phyloP scores from a whole-genome alignment of 1,140 invertebrate species.

The Drosophila littoralis region DNA sequence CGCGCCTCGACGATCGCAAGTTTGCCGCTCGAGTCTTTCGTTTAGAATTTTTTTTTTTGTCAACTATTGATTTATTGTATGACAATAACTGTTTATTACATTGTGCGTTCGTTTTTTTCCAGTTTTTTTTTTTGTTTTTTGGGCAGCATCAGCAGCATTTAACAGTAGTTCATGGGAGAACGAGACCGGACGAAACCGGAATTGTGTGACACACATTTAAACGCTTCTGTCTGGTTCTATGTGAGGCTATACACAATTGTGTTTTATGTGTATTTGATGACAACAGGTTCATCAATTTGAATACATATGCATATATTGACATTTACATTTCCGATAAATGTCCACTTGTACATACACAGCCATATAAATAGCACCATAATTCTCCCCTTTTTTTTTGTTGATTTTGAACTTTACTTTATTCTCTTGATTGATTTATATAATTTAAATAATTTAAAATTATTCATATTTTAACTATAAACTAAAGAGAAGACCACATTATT shows the following conservation, averaged over 20 bases:
- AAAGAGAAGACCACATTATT: no score
- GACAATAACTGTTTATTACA: constrained; percentile 75
- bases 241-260: neutral
- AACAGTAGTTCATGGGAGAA: constrained; percentile 8
- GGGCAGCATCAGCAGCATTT: constrained; percentile 12
- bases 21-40: constrained; percentile 29
- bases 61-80: constrained; percentile 72
- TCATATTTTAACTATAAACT: neutral
- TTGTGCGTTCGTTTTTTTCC: constrained; percentile 56
- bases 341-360: neutral
- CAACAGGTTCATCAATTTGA: neutral
- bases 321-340: neutral
- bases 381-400: no score
- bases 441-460: neutral
- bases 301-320: constrained; percentile 1
- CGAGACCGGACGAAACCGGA: constrained; percentile 26
- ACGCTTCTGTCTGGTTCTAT: constrained; percentile 23
- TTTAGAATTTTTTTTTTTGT: constrained; percentile 52
- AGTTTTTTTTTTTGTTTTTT: constrained; percentile 3
- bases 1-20: constrained; percentile 21
- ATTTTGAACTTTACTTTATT: no score
- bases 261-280: neutral
- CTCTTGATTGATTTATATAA: neutral
- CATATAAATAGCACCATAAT: neutral
- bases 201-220: constrained; percentile 58